Base-by-base conservation (phyloP, 92 coral and sea anemone species). In the Parazoanthus swiftii region DNA sequence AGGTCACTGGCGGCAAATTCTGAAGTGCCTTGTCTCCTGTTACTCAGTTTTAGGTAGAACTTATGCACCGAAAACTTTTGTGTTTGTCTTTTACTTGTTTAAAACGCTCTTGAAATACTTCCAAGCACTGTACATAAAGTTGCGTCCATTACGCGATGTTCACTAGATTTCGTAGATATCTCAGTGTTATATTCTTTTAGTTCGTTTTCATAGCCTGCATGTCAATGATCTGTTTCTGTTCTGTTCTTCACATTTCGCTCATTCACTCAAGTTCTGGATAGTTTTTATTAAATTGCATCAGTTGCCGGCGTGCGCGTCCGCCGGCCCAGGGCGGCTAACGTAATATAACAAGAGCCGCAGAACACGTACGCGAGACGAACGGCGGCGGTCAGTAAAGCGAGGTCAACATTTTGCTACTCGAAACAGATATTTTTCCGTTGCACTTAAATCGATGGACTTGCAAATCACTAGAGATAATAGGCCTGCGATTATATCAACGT, bases 371-470 rank as follows among this genome's bases (percentile, higher is more conserved):
- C 29, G 25, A 76, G 37, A 42, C 29, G 72, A 66, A 18, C 48
- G 23, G 48, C 80, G 81, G 54, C 46, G 26, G 25, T 42, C 5
- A 77, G 25, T 42, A 77, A 44, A 77, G 81, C 42, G 81, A 77
- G 81, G 81, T 77, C 81, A 77, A 77, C 56, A 77, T 77, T 77
- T n/a, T 77, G 37, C 56, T 44, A 77, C 63, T 44, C 36, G 63
- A 44, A 77, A 46, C 58, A 44, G 18, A n/a, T 26, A 26, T n/a
- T 39, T 43, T 38, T 75, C 46, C 79, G 21, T 75, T 35, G 21
- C 44, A 75, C 21, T 35, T 39, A 18, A 48, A 46, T n/a, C 50
- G 26, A 42, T 44, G 54, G 29, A 44, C 11, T 25, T 77, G 81
- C 63, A 39, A 46, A 21, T 46, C 54, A 77, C 63, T 77, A 77